A percentile compares a stretch with the other conserved stretches of the same genome.
These are phyloP conservation scores for Zaprionus capensis DNA, from an alignment of 1,140 invertebrate genomes.

Conservation along the genomic window DNA sequence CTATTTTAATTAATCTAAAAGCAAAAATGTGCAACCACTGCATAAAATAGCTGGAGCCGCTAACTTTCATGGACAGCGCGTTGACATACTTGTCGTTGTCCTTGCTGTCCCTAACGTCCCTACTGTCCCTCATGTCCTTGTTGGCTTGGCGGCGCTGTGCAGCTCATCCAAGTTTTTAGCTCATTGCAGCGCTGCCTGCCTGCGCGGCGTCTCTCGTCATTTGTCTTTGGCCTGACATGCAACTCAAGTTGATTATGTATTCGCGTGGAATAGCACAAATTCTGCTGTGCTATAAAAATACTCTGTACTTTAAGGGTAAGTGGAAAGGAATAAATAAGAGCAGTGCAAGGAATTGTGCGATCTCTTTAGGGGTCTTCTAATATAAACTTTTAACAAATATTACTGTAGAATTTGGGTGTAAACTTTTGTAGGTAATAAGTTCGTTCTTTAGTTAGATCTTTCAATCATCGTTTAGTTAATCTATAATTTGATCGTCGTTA, in stretches of 20 bases:
- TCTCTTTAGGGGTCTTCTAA: too few relatives aligned
- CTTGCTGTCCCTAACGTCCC: slow-evolving; percentile 17
- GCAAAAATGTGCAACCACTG: slow-evolving; percentile 63
- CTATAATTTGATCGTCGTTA: too few relatives aligned
- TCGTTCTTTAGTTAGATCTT: too few relatives aligned
- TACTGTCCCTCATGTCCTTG: neutral
- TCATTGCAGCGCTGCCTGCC: slow-evolving; percentile 26
- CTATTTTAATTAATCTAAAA: slow-evolving; percentile 80
- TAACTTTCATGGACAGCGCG: slow-evolving; percentile 60
- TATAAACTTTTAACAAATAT: too few relatives aligned
- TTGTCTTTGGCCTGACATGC: slow-evolving; percentile 67
- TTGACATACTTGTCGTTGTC: slow-evolving; percentile 53
- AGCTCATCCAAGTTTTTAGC: slow-evolving; percentile 44
- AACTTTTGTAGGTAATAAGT: too few relatives aligned
- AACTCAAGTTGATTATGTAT: slow-evolving; percentile 68
- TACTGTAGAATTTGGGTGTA: too few relatives aligned
- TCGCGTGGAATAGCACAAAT: neutral
- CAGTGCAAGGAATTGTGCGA: neutral
- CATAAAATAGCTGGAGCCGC: slow-evolving; percentile 32
- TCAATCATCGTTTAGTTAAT: too few relatives aligned
- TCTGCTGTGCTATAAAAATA: neutral
- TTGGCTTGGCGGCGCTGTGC: slow-evolving; percentile 4
- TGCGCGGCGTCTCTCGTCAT: slow-evolving; percentile 53
- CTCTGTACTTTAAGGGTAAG: slow-evolving; percentile 6
- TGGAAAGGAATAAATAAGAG: neutral